A percentile compares a stretch with the other conserved stretches of the same genome.
These are phyloP conservation scores for Ceyx cyanopectus DNA, from an alignment of 2,113 vertebrate genomes.

Conservation along the genomic window DNA sequence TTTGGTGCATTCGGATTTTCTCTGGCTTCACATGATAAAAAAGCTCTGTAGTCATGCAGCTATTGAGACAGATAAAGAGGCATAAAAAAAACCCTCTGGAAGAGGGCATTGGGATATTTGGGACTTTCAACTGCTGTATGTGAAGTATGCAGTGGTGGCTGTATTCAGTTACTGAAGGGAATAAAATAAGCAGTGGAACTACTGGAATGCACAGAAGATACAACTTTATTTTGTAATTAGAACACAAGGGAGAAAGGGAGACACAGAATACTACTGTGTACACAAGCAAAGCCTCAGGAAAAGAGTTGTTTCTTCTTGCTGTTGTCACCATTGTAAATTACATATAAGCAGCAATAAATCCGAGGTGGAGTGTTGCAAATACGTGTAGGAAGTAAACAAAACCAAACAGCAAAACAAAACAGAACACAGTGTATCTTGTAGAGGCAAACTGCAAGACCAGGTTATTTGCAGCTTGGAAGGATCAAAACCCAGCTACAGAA, in stretches of 20 bases:
- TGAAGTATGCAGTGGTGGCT: not conserved
- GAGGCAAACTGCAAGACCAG: not conserved
- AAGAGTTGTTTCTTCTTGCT: not conserved
- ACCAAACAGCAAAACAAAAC: too few species aligned
- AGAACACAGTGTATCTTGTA: rapidly evolving
- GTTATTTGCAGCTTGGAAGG: not conserved
- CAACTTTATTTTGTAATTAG: not conserved
- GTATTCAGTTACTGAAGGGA: not conserved
- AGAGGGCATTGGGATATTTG: not conserved
- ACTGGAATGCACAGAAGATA: not conserved
- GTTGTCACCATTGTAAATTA: not conserved
- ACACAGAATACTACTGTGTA: not conserved
- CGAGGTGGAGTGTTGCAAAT: not conserved
- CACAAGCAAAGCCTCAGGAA: not conserved
- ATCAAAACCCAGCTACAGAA: not conserved
- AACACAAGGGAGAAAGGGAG: not conserved
- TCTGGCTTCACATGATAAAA: not conserved
- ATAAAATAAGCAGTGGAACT: not conserved
- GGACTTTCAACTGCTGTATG: not conserved
- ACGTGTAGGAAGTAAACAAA: not conserved
- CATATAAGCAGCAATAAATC: not conserved
- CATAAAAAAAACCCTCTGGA: not conserved
- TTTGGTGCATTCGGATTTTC: not conserved
- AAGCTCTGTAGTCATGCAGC: not conserved
- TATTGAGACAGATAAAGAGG: not conserved